These are phyloP conservation scores for Paracyclopina nana DNA, from an alignment of 1,140 invertebrate species.

Conservation along the genomic window DNA sequence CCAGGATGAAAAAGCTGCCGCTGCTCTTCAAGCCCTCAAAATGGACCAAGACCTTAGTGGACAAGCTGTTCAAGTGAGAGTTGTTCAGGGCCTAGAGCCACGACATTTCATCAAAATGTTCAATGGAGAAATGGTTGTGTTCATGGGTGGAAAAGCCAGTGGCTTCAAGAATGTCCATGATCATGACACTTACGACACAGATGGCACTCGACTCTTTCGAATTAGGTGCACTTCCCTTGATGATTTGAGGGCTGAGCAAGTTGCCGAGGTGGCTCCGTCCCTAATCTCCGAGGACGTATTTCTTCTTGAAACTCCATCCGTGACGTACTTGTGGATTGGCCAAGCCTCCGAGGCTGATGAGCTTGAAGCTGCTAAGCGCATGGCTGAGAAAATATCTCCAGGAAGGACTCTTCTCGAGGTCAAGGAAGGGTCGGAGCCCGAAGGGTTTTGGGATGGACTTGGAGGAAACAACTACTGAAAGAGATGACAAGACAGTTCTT, in stretches of 20 bases:
- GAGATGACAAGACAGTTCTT: too few relatives aligned
- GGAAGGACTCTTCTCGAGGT: constrained; percentile 30
- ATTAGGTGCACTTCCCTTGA: constrained; percentile 34
- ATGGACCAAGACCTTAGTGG: constrained; percentile 36
- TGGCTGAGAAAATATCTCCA: constrained; percentile 34
- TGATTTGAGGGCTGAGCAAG: constrained; percentile 41
- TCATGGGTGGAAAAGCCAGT: constrained; percentile 33
- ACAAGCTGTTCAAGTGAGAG: constrained; percentile 39
- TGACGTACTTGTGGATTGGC: constrained; percentile 44
- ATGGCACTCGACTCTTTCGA: constrained; percentile 40
- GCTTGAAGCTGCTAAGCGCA: constrained; percentile 35
- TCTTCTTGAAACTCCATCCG: constrained; percentile 36
- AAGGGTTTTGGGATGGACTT: constrained; percentile 48
- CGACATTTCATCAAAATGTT: constrained; percentile 55
- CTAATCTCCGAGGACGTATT: constrained; percentile 50
- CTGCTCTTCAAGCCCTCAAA: constrained; percentile 39
- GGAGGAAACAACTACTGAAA: too few relatives aligned
- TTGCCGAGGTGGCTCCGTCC: constrained; percentile 31
- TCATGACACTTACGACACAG: constrained; percentile 38
- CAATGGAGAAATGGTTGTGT: constrained; percentile 41
- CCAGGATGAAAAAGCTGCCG: constrained; percentile 38
- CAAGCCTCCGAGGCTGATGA: constrained; percentile 42
- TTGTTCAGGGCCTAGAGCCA: constrained; percentile 48
- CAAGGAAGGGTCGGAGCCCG: constrained; percentile 45
- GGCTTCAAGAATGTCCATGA: constrained; percentile 25